Conservation (phyloP, 2,888 invertebrate genomes). For the Lasioglossum villosulum region DNA sequence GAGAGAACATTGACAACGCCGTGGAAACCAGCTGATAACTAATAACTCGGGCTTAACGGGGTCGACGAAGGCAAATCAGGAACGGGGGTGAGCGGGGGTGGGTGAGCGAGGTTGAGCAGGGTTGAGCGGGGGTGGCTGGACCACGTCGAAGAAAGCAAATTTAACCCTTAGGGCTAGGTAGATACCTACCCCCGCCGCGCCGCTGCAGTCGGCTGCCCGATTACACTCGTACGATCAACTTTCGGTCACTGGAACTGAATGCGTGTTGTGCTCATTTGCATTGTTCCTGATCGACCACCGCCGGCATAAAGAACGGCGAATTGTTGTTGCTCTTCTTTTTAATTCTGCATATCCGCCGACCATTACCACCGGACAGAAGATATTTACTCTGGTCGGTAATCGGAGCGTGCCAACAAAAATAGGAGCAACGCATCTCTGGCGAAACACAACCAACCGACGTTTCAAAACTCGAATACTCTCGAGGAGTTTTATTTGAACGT, state of each 20-base stretch:
- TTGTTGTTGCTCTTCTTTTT: constrained; percentile 19
- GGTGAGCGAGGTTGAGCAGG: too few relatives aligned
- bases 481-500: neutral
- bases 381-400: constrained; percentile 24
- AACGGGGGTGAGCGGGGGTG: neutral
- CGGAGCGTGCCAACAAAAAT: constrained; percentile 1
- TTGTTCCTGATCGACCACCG: constrained; percentile 21
- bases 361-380: neutral
- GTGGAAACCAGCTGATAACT: constrained; percentile 58
- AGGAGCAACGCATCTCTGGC: neutral
- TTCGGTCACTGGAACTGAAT: constrained; percentile 32
- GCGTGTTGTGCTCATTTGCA: constrained; percentile 21
- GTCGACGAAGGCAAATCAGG: constrained; percentile 26
- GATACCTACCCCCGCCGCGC: neutral
- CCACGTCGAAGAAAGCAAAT: constrained; percentile 45
- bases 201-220: constrained; percentile 1
- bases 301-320: constrained; percentile 6
- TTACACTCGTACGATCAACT: constrained; percentile 18
- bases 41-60: constrained; percentile 55
- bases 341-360: constrained; percentile 12
- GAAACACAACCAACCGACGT: too few relatives aligned
- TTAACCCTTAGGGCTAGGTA: constrained; percentile 30
- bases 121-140: neutral
- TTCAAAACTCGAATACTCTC: too few relatives aligned
- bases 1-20: constrained; percentile 59